A percentile compares a stretch with the other conserved stretches of the same genome.
Evolutionary conservation across 2,113 vertebrate genomes (phyloP).

Genomic region (Hydropotes inermis): DNA sequence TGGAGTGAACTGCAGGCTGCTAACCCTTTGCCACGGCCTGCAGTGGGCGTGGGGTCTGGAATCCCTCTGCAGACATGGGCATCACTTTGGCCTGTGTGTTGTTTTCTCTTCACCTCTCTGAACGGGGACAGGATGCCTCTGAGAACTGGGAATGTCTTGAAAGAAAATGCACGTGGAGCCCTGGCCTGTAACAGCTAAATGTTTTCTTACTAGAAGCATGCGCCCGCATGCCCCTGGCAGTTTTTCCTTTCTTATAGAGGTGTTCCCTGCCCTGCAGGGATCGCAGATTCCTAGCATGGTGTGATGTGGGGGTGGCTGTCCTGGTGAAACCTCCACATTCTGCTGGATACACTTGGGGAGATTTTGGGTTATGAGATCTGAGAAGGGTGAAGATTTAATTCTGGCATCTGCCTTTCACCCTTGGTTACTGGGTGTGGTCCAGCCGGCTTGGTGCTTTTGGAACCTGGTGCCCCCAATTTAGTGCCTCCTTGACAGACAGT

Average conservation of each 20-base stretch:
- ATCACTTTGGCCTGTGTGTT: fast-evolving
- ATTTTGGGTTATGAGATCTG: neutral
- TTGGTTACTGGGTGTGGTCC: too few relatives aligned
- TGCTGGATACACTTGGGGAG: neutral
- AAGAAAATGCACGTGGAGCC: fast-evolving
- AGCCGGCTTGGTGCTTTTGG: neutral
- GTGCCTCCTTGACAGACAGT: neutral
- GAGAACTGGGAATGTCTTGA: too few relatives aligned
- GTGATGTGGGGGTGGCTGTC: neutral
- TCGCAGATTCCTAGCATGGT: neutral
- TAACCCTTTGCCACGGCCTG: fast-evolving
- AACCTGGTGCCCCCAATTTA: neutral
- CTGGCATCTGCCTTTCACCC: fast-evolving
- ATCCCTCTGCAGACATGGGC: neutral
- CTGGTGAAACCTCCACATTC: fast-evolving
- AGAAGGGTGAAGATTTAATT: too few relatives aligned
- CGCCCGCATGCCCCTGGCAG: fast-evolving
- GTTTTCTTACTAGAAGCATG: fast-evolving
- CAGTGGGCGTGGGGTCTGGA: fast-evolving
- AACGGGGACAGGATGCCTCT: neutral
- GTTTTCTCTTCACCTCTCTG: neutral
- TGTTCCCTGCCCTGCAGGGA: fast-evolving
- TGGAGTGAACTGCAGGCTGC: neutral
- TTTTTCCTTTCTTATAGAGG: neutral
- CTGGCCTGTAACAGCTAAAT: fast-evolving